A percentile compares a stretch with the other conserved stretches of the same genome.
phyloP scores from a whole-genome alignment of 2,888 invertebrate genomes.

The Parascotia fuliginaria region DNA sequence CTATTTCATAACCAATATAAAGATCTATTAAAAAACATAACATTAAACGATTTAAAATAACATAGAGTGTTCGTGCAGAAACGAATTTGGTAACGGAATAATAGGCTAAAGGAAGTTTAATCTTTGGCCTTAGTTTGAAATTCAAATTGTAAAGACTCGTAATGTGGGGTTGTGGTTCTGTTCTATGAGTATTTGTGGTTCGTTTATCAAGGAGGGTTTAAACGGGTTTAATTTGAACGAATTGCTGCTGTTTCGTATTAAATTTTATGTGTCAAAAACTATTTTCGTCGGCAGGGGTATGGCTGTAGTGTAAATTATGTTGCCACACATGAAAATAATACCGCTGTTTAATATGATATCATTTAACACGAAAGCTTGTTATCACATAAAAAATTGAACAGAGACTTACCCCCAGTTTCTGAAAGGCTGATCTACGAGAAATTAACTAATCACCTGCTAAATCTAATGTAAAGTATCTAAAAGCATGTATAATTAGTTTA shows the following conservation, averaged over 20 bases:
- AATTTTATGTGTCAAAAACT: not conserved
- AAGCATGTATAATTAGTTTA: too few relatives aligned
- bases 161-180: slow-evolving; percentile 33
- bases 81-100: slow-evolving; percentile 44
- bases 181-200: slow-evolving; percentile 19
- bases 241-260: slow-evolving; percentile 1
- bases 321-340: too few relatives aligned
- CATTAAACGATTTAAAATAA: slow-evolving; percentile 9
- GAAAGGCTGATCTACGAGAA: too few relatives aligned
- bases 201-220: slow-evolving; percentile 10
- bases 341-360: too few relatives aligned
- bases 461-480: too few relatives aligned
- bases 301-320: too few relatives aligned
- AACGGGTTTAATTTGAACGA: slow-evolving; percentile 1
- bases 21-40: slow-evolving; percentile 10
- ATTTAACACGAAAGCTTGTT: too few relatives aligned
- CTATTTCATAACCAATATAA: not conserved
- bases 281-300: too few relatives aligned
- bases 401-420: too few relatives aligned
- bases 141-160: slow-evolving; percentile 45
- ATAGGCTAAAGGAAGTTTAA: slow-evolving; percentile 41
- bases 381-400: too few relatives aligned
- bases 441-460: too few relatives aligned
- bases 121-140: slow-evolving; percentile 49
- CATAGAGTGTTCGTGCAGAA: slow-evolving; percentile 37